Evolutionary conservation across 2,888 invertebrate genomes (phyloP), one percentile per base, ranked within the genome.

Genomic region (Cataglyphis rosenhaueri): DNA sequence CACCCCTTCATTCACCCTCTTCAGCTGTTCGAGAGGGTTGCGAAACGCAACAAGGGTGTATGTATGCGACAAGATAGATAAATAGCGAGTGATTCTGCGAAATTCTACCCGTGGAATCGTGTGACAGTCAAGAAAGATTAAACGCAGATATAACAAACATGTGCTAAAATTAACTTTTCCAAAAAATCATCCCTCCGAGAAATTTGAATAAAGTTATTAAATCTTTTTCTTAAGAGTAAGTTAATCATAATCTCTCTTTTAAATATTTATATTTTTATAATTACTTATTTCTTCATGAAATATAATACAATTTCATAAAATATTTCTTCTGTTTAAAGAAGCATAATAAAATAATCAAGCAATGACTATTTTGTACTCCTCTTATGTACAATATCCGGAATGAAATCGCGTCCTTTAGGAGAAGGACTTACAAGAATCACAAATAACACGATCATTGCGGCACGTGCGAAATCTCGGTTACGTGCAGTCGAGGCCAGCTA

Each of bases 21-120:
- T 84, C 84, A 75, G 70, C 83, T 85, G 85, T 88, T 87, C 41
- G 82, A 87, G 85, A 86, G 90, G 87, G 88, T 88, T 84, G 88
- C 83, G 78, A 86, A 87, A 85, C 79, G 90, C 84, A 85, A 86
- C 85, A 64, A 87, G 83, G 82, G 62, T 35, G 78, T 71, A 21
- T 21, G 61, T 66, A 73, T 21, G 21, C 9, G 44, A 55, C 38
- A 81, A 73, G 84, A 74, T 38, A 44, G 85, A 70, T 44, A 48
- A 78, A 73, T 89, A 91, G 89, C 87, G 88, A 91, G 88, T 91
- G 87, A 85, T 85, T 88, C 82, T 83, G 85, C 81, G 62, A 70
- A 83, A 89, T 89, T 88, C 86, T 82, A 84, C 83, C 85, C 79
- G 68, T 79, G 85, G 82, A 86, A 84, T 18, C 12, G 25, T 21